phyloP scores from a whole-genome alignment of 2,113 vertebrate genomes.

The Centropus unirufus region DNA sequence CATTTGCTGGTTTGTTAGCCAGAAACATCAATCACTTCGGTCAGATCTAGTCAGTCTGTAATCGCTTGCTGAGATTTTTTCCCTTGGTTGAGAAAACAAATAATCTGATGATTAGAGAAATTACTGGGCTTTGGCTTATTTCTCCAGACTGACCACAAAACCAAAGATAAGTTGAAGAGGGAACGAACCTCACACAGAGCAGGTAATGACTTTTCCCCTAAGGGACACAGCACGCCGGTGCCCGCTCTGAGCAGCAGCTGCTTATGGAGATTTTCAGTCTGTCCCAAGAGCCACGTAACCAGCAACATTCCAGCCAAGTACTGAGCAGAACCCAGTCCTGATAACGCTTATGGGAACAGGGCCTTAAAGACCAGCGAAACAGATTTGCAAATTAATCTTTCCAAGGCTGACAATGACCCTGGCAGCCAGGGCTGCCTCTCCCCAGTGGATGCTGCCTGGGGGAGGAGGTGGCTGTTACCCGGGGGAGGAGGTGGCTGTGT shows the following conservation, averaged over 20 bases:
- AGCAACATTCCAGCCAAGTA: not conserved
- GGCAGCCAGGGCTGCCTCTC: not conserved
- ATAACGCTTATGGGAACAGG: not conserved
- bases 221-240: not conserved
- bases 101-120: not conserved
- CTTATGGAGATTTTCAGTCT: not conserved
- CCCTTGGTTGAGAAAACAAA: not conserved
- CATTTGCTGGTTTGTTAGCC: not conserved
- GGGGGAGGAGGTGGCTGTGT: not conserved
- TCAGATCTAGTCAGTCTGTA: not conserved
- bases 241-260: not conserved
- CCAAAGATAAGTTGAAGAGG: not conserved
- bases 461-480: not conserved
- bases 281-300: not conserved
- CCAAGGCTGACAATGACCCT: rapidly evolving
- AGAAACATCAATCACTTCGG: not conserved
- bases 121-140: not conserved
- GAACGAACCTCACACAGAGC: rapidly evolving
- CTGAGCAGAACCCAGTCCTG: not conserved
- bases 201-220: not conserved
- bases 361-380: not conserved
- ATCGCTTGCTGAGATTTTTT: not conserved
- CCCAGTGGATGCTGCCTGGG: not conserved
- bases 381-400: not conserved
- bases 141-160: not conserved